Evolutionary conservation across 1,140 invertebrate species (phyloP).

Genomic region (Luehdorfia chinensis): DNA sequence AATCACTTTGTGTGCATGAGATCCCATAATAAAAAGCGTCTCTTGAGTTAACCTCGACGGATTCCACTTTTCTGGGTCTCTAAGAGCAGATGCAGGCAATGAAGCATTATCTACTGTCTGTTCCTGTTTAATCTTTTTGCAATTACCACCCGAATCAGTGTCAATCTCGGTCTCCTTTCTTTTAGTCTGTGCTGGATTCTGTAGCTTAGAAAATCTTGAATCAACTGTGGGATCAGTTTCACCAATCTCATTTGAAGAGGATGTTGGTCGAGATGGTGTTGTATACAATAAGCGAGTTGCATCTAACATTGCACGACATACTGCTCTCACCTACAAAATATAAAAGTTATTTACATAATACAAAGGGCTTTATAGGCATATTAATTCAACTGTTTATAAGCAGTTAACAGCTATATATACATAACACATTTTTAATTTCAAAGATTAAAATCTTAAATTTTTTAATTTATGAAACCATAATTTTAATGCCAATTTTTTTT

Average conservation of each 20-base stretch:
- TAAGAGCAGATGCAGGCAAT: slow-evolving; percentile 48
- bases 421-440: no score
- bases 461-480: no score
- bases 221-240: slow-evolving; percentile 73
- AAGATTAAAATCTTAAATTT: no score
- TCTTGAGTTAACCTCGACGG: slow-evolving; percentile 82
- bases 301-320: slow-evolving; percentile 87
- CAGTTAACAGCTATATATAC: no score
- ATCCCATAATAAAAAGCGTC: slow-evolving; percentile 88
- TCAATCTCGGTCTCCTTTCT: slow-evolving; percentile 81
- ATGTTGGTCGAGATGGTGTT: slow-evolving; percentile 56
- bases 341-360: slow-evolving; percentile 1
- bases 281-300: slow-evolving; percentile 86
- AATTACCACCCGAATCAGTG: slow-evolving; percentile 71
- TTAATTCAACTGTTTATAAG: no score
- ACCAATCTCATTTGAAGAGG: slow-evolving; percentile 74
- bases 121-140: slow-evolving; percentile 72
- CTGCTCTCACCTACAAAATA: slow-evolving; percentile 70
- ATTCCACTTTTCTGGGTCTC: slow-evolving; percentile 83
- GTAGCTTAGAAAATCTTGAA: slow-evolving; percentile 59
- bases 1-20: slow-evolving; percentile 83
- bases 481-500: no score
- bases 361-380: background rate
- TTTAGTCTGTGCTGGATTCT: slow-evolving; percentile 78
- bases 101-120: slow-evolving; percentile 43